These are phyloP conservation scores for Trichogramma dendrolimi DNA, from an alignment of 2,888 invertebrate species.

Conservation along the genomic window DNA sequence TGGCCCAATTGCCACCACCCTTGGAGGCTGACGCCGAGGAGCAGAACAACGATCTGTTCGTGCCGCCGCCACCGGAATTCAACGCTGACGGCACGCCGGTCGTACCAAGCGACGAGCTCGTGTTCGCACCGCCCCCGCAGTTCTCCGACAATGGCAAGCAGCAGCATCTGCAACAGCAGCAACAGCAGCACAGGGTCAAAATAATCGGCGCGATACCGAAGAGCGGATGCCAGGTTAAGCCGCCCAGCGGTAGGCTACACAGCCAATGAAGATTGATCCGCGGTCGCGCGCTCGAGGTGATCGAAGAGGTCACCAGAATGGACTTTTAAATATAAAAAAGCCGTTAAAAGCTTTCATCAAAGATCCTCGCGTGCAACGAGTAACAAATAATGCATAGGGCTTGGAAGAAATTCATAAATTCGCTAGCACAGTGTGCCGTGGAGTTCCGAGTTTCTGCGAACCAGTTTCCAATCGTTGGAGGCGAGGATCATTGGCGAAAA, in stretches of 20 bases:
- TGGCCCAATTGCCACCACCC: constrained; percentile 78
- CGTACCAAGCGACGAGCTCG: constrained; percentile 57
- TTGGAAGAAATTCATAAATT: neutral
- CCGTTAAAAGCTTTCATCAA: no score
- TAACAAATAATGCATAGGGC: neutral
- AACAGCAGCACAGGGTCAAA: constrained; percentile 60
- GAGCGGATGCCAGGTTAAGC: constrained; percentile 46
- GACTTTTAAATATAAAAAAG: neutral
- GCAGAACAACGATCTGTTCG: constrained; percentile 58
- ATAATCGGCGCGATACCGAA: constrained; percentile 83
- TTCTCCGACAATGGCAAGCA: constrained; percentile 70
- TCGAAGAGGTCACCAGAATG: neutral
- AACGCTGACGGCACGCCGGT: constrained; percentile 46
- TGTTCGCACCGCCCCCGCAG: constrained; percentile 84
- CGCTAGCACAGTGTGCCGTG: no score
- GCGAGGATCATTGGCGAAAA: no score
- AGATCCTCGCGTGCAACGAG: no score
- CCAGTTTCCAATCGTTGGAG: no score
- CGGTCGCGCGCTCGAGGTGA: constrained; percentile 7
- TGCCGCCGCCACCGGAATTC: constrained; percentile 63
- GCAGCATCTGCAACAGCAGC: constrained; percentile 37
- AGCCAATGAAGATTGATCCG: constrained; percentile 45
- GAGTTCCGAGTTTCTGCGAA: no score
- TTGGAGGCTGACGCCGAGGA: constrained; percentile 69
- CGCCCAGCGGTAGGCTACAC: constrained; percentile 56